phyloP scores from a whole-genome alignment of 2,888 invertebrate species.

The Lepetodrilus schrolli region DNA sequence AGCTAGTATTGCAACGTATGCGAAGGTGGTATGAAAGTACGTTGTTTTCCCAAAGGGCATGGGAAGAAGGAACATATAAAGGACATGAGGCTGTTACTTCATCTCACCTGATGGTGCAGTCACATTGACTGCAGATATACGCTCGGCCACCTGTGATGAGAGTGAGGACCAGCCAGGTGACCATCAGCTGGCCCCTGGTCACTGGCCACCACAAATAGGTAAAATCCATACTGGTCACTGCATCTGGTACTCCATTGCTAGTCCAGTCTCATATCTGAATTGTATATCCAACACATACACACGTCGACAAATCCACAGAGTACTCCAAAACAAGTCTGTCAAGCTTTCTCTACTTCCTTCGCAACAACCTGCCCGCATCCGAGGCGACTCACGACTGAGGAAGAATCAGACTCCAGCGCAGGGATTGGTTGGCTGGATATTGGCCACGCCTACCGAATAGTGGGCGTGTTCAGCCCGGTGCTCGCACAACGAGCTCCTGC shows the following conservation, averaged over 20 bases:
- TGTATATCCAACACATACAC: background rate
- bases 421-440: no score
- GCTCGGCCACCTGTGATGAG: background rate
- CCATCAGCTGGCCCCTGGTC: background rate
- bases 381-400: background rate
- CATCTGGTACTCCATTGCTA: background rate
- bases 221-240: background rate
- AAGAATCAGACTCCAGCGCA: background rate
- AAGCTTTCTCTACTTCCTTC: background rate
- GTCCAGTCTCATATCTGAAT: background rate
- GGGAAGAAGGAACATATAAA: no score
- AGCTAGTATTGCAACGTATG: no score
- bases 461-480: background rate
- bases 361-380: background rate
- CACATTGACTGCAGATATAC: slow-evolving; percentile 32
- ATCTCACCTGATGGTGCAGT: slow-evolving; percentile 32
- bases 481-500: background rate
- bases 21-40: no score
- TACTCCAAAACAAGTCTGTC: slow-evolving; percentile 4
- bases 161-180: slow-evolving; percentile 17
- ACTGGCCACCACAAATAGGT: background rate
- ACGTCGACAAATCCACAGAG: background rate
- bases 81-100: no score
- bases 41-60: no score
- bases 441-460: no score